Conservation (phyloP, 1,140 invertebrate genomes). For the Pogonomyrmex barbatus region DNA sequence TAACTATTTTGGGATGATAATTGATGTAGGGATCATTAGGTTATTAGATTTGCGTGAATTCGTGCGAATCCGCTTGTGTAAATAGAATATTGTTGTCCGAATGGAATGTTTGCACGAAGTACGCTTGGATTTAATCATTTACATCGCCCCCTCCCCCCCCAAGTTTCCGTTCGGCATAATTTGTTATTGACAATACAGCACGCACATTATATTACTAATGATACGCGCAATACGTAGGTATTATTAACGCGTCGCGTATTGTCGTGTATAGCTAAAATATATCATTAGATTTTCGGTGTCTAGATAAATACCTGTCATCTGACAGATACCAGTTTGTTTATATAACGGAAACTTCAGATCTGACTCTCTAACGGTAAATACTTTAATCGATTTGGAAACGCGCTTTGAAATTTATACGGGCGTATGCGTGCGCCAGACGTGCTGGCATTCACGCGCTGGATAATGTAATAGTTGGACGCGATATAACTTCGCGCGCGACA, state of each 20-base stretch:
- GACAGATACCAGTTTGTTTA: not conserved
- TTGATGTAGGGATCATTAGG: constrained; percentile 34
- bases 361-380: constrained; percentile 1
- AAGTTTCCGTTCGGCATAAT: constrained; percentile 37
- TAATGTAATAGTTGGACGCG: constrained; percentile 51
- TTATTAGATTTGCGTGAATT: constrained; percentile 43
- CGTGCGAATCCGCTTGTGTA: constrained; percentile 16
- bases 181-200: constrained; percentile 38
- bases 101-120: constrained; percentile 3
- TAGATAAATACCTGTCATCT: not conserved
- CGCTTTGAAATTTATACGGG: not conserved
- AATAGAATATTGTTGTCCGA: constrained; percentile 42
- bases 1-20: constrained; percentile 8
- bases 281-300: not conserved
- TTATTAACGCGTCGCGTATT: not conserved
- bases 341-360: not conserved
- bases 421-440: not conserved
- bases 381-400: not conserved
- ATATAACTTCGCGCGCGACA: constrained; percentile 54
- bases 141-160: not conserved
- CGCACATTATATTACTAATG: not conserved
- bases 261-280: not conserved
- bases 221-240: not conserved
- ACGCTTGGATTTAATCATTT: constrained; percentile 42
- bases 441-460: constrained; percentile 33